Evolutionary conservation across 2,888 invertebrate genomes (phyloP).

Genomic region (Himalopsyche tibetana): DNA sequence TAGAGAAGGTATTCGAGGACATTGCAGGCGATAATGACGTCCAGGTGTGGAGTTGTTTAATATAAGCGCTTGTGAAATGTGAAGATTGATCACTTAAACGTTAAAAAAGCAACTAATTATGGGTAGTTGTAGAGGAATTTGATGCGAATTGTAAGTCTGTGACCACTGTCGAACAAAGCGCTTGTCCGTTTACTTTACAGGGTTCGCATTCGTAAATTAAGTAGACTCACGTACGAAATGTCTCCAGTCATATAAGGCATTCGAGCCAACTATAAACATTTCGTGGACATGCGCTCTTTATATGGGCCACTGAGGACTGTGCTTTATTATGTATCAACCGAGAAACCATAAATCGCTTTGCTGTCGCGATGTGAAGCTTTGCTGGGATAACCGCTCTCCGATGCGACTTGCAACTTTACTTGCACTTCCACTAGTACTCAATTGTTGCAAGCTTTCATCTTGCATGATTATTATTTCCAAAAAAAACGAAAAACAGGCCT

Average conservation of each 20-base stretch:
- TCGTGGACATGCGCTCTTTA: constrained; percentile 64
- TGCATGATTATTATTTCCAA: not conserved
- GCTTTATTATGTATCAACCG: constrained; percentile 63
- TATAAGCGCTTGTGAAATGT: constrained; percentile 9
- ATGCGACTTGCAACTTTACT: constrained; percentile 37
- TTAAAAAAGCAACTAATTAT: constrained; percentile 34
- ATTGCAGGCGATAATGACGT: not conserved
- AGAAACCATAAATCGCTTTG: constrained; percentile 59
- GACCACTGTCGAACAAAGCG: constrained; percentile 48
- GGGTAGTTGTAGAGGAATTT: constrained; percentile 29
- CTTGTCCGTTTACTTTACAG: constrained; percentile 61
- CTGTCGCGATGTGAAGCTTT: constrained; percentile 54
- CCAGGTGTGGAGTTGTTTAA: constrained; percentile 35
- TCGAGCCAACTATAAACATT: constrained; percentile 65
- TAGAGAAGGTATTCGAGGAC: not conserved
- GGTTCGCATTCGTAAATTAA: constrained; percentile 63
- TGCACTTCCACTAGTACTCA: constrained; percentile 12
- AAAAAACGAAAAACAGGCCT: too few species aligned
- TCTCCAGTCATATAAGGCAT: constrained; percentile 65
- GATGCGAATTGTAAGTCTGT: constrained; percentile 40
- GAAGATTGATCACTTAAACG: constrained; percentile 42
- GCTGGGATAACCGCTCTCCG: constrained; percentile 18
- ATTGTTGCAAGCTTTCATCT: not conserved
- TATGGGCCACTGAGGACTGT: constrained; percentile 62
- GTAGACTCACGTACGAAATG: constrained; percentile 65